Conservation (phyloP, 2,113 vertebrate genomes). For the Cavia aperea region DNA sequence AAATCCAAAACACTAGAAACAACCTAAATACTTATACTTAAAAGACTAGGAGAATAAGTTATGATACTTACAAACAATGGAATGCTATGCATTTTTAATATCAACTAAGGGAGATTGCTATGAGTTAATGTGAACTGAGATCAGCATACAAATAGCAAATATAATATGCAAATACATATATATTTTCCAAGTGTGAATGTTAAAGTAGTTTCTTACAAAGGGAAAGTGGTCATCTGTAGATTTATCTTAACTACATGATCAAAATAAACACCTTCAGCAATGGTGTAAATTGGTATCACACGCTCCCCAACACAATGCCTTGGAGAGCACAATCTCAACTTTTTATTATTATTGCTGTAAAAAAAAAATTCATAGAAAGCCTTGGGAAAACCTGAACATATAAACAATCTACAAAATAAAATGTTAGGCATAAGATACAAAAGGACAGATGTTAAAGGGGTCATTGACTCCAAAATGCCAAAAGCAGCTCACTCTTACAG, state of each 20-base stretch:
- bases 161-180: background rate
- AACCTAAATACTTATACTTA: background rate
- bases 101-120: background rate
- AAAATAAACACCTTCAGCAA: background rate
- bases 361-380: background rate
- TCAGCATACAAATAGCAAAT: background rate
- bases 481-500: background rate
- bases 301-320: background rate
- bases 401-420: background rate
- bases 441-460: background rate
- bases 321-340: background rate
- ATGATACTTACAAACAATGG: background rate
- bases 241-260: background rate
- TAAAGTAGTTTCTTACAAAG: background rate
- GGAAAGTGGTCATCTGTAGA: background rate
- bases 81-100: background rate
- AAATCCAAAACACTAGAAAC: slow-evolving; percentile 13
- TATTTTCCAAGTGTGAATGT: background rate
- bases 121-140: background rate
- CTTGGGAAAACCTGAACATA: background rate
- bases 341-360: background rate
- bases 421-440: background rate
- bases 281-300: background rate
- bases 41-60: background rate
- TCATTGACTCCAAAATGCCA: background rate